Conservation (phyloP, 2,888 invertebrate species). For the Allygus modestus region DNA sequence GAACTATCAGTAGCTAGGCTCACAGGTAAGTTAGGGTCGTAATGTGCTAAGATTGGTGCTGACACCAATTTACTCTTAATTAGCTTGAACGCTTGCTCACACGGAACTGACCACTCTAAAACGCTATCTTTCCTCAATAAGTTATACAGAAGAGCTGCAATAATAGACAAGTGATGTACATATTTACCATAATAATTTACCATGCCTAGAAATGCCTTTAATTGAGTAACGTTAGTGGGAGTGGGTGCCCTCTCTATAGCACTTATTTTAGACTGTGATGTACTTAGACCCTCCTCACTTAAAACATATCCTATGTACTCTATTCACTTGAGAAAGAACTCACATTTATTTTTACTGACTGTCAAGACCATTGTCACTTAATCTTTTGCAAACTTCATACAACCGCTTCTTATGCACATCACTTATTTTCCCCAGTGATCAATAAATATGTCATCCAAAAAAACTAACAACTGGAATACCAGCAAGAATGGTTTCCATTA, state of each 20-base stretch:
- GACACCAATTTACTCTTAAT: slow-evolving; percentile 53
- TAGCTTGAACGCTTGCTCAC: slow-evolving; percentile 53
- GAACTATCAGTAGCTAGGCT: slow-evolving; percentile 25
- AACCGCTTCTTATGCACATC: slow-evolving; percentile 13
- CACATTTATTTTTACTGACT: slow-evolving; percentile 71
- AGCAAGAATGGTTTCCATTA: slow-evolving; percentile 72
- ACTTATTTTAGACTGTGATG: slow-evolving; percentile 65
- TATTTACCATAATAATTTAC: slow-evolving; percentile 61
- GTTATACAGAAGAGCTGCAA: slow-evolving; percentile 44
- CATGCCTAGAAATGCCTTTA: slow-evolving; percentile 52
- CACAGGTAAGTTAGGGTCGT: slow-evolving; percentile 54
- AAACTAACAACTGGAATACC: slow-evolving; percentile 71
- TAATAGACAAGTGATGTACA: slow-evolving; percentile 49
- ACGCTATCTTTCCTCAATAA: slow-evolving; percentile 46
- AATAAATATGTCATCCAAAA: slow-evolving; percentile 72
- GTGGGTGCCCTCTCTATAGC: slow-evolving; percentile 64
- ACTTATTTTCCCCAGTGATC: slow-evolving; percentile 69
- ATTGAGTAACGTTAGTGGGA: slow-evolving; percentile 44
- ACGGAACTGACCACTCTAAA: slow-evolving; percentile 33
- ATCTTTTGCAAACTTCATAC: slow-evolving; percentile 68
- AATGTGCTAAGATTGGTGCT: slow-evolving; percentile 40
- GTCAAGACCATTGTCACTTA: slow-evolving; percentile 70
- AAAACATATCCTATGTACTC: slow-evolving; percentile 71
- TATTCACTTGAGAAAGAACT: slow-evolving; percentile 71
- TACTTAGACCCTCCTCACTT: slow-evolving; percentile 67